Conservation (phyloP, 2,797 vertebrate species). For the Borostomias antarcticus region DNA sequence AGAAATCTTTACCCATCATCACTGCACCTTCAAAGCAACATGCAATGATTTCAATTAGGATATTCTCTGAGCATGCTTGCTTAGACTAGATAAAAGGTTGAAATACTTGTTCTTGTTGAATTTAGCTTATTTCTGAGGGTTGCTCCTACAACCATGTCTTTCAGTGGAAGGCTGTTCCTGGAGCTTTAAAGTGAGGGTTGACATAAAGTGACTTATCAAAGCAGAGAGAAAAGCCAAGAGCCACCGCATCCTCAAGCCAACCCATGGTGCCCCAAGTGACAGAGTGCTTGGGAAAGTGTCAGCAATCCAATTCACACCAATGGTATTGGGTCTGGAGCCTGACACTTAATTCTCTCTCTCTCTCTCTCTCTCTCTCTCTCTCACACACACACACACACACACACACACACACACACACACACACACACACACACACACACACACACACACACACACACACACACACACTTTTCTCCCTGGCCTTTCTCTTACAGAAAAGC, state of each 20-base stretch:
- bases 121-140: background rate
- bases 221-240: background rate
- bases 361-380: slow-evolving; percentile 12
- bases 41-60: background rate
- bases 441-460: no score
- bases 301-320: slow-evolving; percentile 28
- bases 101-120: background rate
- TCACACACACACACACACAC: background rate
- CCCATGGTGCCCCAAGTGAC: slow-evolving; percentile 6
- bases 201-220: slow-evolving; percentile 7
- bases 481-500: background rate
- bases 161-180: background rate
- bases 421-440: no score
- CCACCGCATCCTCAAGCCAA: background rate
- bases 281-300: slow-evolving; percentile 21
- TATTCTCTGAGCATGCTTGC: background rate
- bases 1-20: background rate
- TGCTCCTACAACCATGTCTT: background rate
- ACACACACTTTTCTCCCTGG: background rate
- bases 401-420: no score
- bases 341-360: background rate
- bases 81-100: background rate
- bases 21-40: background rate
- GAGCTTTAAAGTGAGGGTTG: background rate
- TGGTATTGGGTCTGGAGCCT: slow-evolving; percentile 14